These are phyloP conservation scores for Cervus canadensis DNA, from an alignment of 2,113 vertebrate species.

Conservation along the genomic window DNA sequence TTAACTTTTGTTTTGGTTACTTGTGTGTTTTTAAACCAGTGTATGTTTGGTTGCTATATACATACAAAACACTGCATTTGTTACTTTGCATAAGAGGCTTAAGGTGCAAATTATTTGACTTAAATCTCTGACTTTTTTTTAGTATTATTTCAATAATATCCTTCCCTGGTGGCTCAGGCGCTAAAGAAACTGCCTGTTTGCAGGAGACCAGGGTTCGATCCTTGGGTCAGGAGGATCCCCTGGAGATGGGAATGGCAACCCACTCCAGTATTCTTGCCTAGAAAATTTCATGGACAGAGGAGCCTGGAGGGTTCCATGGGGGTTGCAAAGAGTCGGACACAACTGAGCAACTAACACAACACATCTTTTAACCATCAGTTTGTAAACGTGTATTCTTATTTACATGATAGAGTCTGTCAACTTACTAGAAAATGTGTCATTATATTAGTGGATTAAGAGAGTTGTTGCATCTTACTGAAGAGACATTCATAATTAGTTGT, in stretches of 20 bases:
- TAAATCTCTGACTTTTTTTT: not conserved
- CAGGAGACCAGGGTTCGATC: not conserved
- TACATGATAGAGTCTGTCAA: not conserved
- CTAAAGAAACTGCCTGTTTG: not conserved
- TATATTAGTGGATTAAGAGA: not conserved
- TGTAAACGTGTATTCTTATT: not conserved
- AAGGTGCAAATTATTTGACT: not conserved
- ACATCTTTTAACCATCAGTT: not conserved
- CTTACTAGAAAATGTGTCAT: not conserved
- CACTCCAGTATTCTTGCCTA: not conserved
- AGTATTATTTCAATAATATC: not conserved
- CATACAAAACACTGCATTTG: not conserved
- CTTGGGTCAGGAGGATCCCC: not conserved
- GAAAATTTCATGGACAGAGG: accelerated
- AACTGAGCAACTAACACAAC: not conserved
- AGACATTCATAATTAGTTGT: conserved; percentile 1
- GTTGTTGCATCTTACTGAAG: not conserved
- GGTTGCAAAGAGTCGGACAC: not conserved
- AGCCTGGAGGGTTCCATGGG: not conserved
- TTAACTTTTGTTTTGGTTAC: not conserved
- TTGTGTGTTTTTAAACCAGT: not conserved
- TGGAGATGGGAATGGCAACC: not conserved
- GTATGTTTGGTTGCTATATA: not conserved
- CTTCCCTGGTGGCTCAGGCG: not conserved
- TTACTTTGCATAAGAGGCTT: not conserved